These are phyloP conservation scores for Spea bombifrons DNA, from an alignment of 2,113 vertebrate genomes.

Conservation along the genomic window DNA sequence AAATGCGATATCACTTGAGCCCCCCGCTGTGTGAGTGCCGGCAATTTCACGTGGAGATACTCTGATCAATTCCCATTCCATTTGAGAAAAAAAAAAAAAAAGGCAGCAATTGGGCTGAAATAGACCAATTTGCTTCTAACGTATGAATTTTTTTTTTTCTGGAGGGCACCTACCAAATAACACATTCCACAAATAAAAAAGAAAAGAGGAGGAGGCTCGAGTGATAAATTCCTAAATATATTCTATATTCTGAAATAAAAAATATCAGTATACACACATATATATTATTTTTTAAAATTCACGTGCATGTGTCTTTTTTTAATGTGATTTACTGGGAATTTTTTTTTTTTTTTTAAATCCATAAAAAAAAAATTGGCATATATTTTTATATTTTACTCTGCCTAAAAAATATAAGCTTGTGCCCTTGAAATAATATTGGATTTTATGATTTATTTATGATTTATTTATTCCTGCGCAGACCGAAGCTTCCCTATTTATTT, in stretches of 20 bases:
- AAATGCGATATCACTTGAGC: slow-evolving; percentile 23
- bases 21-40: background rate
- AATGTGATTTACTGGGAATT: slow-evolving; percentile 53
- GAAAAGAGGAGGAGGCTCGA: background rate
- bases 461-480: slow-evolving; percentile 62
- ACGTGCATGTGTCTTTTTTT: slow-evolving; percentile 44
- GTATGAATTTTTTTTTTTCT: slow-evolving; percentile 49
- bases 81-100: slow-evolving; percentile 10
- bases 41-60: slow-evolving; percentile 24
- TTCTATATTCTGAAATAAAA: slow-evolving; percentile 13
- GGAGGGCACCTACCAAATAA: slow-evolving; percentile 10
- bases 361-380: slow-evolving; percentile 14
- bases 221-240: slow-evolving; percentile 53
- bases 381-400: slow-evolving; percentile 40
- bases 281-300: slow-evolving; percentile 49
- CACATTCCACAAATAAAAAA: slow-evolving; percentile 47
- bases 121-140: slow-evolving; percentile 53
- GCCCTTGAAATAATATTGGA: slow-evolving; percentile 62
- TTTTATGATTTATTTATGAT: slow-evolving; percentile 53
- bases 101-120: slow-evolving; percentile 41
- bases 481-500: slow-evolving; percentile 61
- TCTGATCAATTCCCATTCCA: slow-evolving; percentile 46
- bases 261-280: slow-evolving; percentile 19
- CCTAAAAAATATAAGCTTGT: slow-evolving; percentile 63
- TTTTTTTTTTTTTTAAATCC: background rate